Evolutionary conservation across 2,113 vertebrate species (phyloP).

Genomic region (Bungarus multicinctus): DNA sequence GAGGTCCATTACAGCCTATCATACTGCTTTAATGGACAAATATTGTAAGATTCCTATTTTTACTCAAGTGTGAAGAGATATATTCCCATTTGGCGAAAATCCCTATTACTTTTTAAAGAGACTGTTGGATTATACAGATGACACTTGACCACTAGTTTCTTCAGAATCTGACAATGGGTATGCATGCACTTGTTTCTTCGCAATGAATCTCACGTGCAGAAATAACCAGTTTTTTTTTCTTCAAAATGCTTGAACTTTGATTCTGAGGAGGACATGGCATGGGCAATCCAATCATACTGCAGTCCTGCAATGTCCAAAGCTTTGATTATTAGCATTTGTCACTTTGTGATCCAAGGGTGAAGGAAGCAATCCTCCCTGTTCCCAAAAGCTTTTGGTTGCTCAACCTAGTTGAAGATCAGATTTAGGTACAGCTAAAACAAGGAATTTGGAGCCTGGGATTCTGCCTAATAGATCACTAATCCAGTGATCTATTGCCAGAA

Average conservation of each 20-base stretch:
- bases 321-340: background rate
- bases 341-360: background rate
- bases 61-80: background rate
- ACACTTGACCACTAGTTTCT: background rate
- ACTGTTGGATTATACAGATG: background rate
- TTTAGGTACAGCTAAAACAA: background rate
- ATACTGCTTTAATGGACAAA: background rate
- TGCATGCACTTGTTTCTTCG: background rate
- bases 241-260: background rate
- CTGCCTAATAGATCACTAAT: background rate
- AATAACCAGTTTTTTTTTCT: background rate
- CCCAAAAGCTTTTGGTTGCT: background rate
- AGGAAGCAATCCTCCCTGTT: background rate
- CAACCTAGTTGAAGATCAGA: background rate
- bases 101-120: background rate
- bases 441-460: background rate
- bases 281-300: background rate
- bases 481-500: background rate
- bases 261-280: background rate
- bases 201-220: background rate
- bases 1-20: background rate
- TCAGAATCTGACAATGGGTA: background rate
- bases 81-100: background rate
- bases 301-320: background rate
- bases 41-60: background rate